Base-by-base conservation (phyloP, 2,113 vertebrate genomes). In the Bothrops jararaca region DNA sequence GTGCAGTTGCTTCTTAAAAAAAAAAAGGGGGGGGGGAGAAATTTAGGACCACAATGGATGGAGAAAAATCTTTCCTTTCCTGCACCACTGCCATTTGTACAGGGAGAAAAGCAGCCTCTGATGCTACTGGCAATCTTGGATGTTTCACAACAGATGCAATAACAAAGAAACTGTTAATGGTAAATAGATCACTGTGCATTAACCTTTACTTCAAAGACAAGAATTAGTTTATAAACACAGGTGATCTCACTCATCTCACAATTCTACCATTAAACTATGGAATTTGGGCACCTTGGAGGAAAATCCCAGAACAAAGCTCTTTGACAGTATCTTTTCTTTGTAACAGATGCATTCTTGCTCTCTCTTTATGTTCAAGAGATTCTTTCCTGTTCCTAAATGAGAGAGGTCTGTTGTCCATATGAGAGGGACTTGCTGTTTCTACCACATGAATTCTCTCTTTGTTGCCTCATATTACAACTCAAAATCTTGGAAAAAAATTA, bases 301-400 rank as follows among this genome's bases (percentile, higher is more conserved):
- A 80, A 94, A 85, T 45, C n/a, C 0, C 54, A 86, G 1, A 85
- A 85, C 86, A 58, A 56, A 88, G 56, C 90, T 26, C 74, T 42
- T 50, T 57, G 88, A 86, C 11, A 50, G 20, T 85, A 26, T 89
- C 26, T 90, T 45, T 60, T 15, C 74, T 92, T 90, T 85, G 60
- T 11, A 53, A 24, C 52, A 93, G 69, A 86, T 85, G 15, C 4
- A 24, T 87, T 87, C 56, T 89, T 64, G n/a, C 20, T 91, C 53
- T 53, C 13, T 53, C n/a, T 20, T 29, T 87, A 22, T 60, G 91
- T 22, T 87, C 91, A 86, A 24, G 20, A 85, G 92, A 85, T 92
- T 90, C 45, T 92, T 91, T 86, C 23, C 24, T 90, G 3, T 94
- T 96, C 93, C 48, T 7, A 88, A 89, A 91, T 90, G 52, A 91